These are phyloP conservation scores for Circaetus cinerascens DNA, from an alignment of 2,113 vertebrate species.

Conservation along the genomic window DNA sequence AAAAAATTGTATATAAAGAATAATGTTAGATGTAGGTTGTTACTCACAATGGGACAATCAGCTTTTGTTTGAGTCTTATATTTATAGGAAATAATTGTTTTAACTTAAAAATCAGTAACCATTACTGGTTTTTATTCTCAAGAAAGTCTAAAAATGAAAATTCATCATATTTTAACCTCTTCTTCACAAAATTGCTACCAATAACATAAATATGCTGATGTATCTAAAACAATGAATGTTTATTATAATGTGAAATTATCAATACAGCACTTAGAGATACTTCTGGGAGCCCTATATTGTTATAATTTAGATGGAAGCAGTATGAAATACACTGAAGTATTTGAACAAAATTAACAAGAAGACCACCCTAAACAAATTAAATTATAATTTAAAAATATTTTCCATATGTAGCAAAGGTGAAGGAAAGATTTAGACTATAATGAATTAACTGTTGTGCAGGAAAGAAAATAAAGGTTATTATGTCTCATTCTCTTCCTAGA, in stretches of 20 bases:
- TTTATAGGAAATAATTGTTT: not conserved
- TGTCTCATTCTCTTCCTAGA: not conserved
- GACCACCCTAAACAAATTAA: not conserved
- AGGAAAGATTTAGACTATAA: not conserved
- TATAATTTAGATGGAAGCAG: not conserved
- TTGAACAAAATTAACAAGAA: not conserved
- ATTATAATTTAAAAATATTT: not conserved
- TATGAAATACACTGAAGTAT: not conserved
- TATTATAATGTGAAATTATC: not conserved
- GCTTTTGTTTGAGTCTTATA: not conserved
- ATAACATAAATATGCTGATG: not conserved
- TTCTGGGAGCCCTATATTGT: not conserved
- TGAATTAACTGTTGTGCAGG: not conserved
- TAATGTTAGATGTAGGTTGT: not conserved
- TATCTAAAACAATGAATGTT: not conserved
- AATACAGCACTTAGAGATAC: not conserved
- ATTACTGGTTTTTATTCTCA: not conserved
- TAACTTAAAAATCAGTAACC: not conserved
- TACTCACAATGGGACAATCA: not conserved
- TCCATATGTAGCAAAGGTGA: not conserved
- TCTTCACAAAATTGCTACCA: not conserved
- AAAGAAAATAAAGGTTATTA: not conserved
- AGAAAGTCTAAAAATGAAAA: not conserved
- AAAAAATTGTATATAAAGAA: not conserved
- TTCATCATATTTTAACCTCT: not conserved